These are phyloP conservation scores for Choloepus hoffmanni DNA, from an alignment of 2,113 vertebrate species.

Conservation along the genomic window DNA sequence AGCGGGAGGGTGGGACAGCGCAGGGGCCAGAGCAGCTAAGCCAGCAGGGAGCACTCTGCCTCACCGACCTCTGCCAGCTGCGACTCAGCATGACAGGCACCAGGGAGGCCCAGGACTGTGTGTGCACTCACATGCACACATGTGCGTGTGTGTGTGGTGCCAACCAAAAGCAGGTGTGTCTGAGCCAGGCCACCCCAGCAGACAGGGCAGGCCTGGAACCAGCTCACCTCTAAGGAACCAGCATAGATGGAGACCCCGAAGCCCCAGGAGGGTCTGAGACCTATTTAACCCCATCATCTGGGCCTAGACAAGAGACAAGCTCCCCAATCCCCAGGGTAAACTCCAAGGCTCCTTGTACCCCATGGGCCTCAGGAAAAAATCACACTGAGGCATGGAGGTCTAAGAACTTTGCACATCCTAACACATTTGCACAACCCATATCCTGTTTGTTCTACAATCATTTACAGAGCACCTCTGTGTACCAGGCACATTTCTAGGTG, in stretches of 20 bases:
- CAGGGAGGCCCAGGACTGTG: background rate
- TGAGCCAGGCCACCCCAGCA: background rate
- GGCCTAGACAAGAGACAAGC: background rate
- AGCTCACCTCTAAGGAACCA: background rate
- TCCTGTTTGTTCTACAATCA: background rate
- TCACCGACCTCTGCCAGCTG: background rate
- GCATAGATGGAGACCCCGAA: background rate
- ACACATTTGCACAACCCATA: background rate
- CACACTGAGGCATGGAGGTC: background rate
- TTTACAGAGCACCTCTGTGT: background rate
- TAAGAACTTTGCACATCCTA: background rate
- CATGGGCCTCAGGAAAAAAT: fast-evolving
- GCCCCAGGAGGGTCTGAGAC: background rate
- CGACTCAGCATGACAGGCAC: background rate
- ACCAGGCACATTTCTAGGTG: background rate
- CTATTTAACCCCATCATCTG: background rate
- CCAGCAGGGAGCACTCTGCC: background rate
- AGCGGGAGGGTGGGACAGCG: background rate
- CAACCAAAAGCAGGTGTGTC: background rate
- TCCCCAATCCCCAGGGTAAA: fast-evolving
- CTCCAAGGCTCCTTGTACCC: background rate
- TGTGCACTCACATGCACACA: too few species aligned
- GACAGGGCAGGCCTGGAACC: background rate
- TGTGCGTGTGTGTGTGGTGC: fast-evolving
- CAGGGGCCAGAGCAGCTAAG: background rate